Percentiles rank a stretch among this genome's conserved stretches.
These are phyloP conservation scores for Pyrochroa serraticornis DNA, from an alignment of 2,888 invertebrate genomes.

Conservation along the genomic window DNA sequence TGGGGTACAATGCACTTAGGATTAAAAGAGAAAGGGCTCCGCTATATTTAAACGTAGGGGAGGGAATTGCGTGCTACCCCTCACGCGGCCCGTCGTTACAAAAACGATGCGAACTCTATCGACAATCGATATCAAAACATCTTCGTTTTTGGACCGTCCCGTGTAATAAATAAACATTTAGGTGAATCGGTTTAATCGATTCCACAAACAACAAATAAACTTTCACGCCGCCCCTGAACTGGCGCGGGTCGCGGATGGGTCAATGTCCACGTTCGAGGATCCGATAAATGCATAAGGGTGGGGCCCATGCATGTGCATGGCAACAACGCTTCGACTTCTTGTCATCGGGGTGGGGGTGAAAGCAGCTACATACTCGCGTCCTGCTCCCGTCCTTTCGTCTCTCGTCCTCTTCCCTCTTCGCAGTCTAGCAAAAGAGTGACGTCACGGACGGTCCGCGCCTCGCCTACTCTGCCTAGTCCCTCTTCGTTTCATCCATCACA, in stretches of 20 bases:
- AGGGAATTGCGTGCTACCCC: no score
- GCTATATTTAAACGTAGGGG: no score
- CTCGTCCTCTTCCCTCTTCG: not conserved
- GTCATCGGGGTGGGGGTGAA: conserved; percentile 43
- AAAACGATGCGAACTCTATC: no score
- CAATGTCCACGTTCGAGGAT: conserved; percentile 30
- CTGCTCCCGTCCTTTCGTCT: conserved; percentile 17
- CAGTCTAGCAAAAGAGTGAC: conserved; percentile 40
- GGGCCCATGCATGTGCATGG: conserved; percentile 51
- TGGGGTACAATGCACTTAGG: no score
- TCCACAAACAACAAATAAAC: conserved; percentile 3
- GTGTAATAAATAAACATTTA: no score
- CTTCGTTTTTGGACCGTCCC: no score
- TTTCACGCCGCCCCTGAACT: not conserved
- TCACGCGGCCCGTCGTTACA: no score
- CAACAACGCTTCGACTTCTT: conserved; percentile 42
- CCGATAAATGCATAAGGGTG: conserved; percentile 40
- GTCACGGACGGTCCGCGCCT: conserved; percentile 40
- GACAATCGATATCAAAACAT: no score
- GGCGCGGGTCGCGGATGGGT: conserved; percentile 24
- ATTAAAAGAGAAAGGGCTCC: no score
- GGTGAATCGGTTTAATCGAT: not conserved
- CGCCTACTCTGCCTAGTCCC: conserved; percentile 15
- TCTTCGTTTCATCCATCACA: conserved; percentile 4
- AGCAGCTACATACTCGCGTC: conserved; percentile 38